These are phyloP conservation scores for Oostethus manadensis DNA, from an alignment of 2,113 vertebrate species.

Conservation along the genomic window DNA sequence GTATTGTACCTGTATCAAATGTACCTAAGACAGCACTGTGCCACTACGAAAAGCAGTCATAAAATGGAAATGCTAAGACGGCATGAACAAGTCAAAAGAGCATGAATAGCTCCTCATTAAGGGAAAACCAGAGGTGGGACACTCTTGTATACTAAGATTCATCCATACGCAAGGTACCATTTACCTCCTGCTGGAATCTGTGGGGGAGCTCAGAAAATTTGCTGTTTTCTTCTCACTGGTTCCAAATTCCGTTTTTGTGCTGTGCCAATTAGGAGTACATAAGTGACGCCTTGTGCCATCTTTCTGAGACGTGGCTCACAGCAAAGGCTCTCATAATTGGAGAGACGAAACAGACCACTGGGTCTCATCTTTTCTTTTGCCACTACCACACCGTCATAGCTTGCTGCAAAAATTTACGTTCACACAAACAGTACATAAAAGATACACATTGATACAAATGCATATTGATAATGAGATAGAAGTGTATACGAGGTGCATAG, in stretches of 20 bases:
- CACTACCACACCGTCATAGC: background rate
- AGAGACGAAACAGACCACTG: conserved; percentile 49
- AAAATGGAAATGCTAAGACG: conserved; percentile 32
- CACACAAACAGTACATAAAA: background rate
- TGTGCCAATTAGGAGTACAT: conserved; percentile 58
- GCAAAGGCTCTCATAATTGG: conserved; percentile 57
- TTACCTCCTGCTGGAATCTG: conserved; percentile 49
- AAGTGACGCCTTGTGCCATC: conserved; percentile 44
- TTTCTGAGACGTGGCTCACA: conserved; percentile 41
- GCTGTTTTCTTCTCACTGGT: conserved; percentile 21
- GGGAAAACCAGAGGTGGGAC: conserved; percentile 21
- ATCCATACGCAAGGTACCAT: conserved; percentile 41
- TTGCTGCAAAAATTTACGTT: conserved; percentile 5
- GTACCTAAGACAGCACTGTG: conserved; percentile 11
- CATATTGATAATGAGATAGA: conserved; percentile 41
- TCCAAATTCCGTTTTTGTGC: conserved; percentile 27
- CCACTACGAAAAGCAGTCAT: conserved; percentile 14
- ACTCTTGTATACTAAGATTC: conserved; percentile 17
- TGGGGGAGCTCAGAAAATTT: conserved; percentile 29
- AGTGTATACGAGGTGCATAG: conserved; percentile 31
- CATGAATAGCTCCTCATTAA: conserved; percentile 53
- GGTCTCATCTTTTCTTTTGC: conserved; percentile 31
- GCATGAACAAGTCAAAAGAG: conserved; percentile 41
- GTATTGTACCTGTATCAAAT: conserved; percentile 14
- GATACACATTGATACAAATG: conserved; percentile 9